phyloP scores from a whole-genome alignment of 92 coral and sea anemone genomes.

The Phenganax subtilis region DNA sequence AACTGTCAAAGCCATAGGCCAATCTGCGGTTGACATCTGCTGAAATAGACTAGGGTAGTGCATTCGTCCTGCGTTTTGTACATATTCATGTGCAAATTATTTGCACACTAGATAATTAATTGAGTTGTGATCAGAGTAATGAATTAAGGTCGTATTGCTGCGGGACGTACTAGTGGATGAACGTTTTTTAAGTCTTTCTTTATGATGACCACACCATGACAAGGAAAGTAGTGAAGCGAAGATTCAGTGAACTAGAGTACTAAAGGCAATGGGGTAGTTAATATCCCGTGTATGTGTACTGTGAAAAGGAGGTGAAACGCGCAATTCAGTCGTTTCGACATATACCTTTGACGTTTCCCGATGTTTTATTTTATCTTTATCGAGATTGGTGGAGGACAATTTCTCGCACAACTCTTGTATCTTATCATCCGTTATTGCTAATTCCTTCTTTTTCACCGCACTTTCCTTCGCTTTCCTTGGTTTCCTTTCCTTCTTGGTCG shows the following conservation, averaged over 20 bases:
- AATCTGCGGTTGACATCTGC: too few species aligned
- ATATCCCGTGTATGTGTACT: neutral
- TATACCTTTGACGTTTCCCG: neutral
- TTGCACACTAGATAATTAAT: too few species aligned
- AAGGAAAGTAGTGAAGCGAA: too few species aligned
- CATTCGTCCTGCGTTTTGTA: too few species aligned
- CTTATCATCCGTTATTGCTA: neutral
- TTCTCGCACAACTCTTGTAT: constrained; percentile 20
- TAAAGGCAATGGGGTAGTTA: neutral
- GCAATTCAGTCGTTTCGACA: neutral
- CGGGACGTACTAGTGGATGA: too few species aligned
- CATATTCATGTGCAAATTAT: too few species aligned
- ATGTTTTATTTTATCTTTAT: constrained; percentile 4
- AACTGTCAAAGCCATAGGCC: too few species aligned
- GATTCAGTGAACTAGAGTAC: neutral
- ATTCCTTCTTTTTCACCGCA: neutral
- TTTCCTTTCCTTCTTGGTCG: constrained; percentile 2
- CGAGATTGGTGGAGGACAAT: neutral
- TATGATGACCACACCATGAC: too few species aligned
- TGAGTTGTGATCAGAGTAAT: too few species aligned
- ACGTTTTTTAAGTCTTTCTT: too few species aligned
- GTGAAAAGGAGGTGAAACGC: neutral
- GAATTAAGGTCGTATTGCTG: too few species aligned
- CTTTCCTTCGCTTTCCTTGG: constrained; percentile 5
- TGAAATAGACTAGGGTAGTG: too few species aligned